phyloP scores from a whole-genome alignment of 2,888 invertebrate genomes.

The Synergus itoensis region DNA sequence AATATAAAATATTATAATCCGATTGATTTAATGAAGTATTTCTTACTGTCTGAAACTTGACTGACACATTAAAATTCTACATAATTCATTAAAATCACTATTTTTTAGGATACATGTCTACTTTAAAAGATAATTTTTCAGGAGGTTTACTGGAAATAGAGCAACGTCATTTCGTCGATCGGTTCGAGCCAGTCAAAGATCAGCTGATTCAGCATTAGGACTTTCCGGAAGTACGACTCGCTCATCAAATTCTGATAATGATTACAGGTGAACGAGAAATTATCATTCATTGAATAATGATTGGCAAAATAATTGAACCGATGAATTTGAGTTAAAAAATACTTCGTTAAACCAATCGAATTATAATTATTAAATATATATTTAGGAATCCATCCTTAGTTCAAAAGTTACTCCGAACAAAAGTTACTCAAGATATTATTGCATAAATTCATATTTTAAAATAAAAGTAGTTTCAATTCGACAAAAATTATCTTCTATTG shows the following conservation, averaged over 20 bases:
- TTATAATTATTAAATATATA: background rate
- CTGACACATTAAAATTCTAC: background rate
- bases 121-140: conserved; percentile 58
- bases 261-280: conserved; percentile 81
- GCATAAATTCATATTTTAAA: background rate
- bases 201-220: conserved; percentile 83
- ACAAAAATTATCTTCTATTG: background rate
- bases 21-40: background rate
- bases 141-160: conserved; percentile 73
- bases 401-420: too few relatives aligned
- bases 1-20: too few relatives aligned
- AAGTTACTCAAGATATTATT: too few relatives aligned
- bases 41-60: background rate
- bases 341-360: background rate
- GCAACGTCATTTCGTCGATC: conserved; percentile 81
- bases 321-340: background rate
- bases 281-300: background rate
- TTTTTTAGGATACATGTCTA: background rate
- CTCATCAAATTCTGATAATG: conserved; percentile 87
- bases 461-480: background rate
- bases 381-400: too few relatives aligned
- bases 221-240: conserved; percentile 80
- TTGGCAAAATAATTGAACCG: background rate
- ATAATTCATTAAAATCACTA: background rate
- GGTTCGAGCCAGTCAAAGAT: conserved; percentile 81